phyloP scores from a whole-genome alignment of 1,140 invertebrate genomes.

The Leptinotarsa undecemlineata region DNA sequence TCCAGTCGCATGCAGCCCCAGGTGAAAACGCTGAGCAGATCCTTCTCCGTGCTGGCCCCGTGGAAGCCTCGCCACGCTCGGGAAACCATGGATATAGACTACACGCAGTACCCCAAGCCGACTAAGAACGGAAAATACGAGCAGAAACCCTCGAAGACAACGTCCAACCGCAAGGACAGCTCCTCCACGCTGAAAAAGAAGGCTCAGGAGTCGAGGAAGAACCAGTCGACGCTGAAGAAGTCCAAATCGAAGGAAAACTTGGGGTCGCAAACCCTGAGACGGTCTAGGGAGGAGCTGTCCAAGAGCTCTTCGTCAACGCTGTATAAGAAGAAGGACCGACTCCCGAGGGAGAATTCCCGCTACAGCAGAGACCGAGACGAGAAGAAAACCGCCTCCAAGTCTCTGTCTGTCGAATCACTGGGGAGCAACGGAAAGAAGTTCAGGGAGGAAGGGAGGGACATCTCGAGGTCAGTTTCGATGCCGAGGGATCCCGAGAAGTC shows the following conservation, averaged over 20 bases:
- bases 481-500: constrained; percentile 70
- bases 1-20: constrained; percentile 62
- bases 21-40: constrained; percentile 76
- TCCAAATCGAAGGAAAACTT: constrained; percentile 51
- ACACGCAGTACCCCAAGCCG: constrained; percentile 68
- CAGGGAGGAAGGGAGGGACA: constrained; percentile 50
- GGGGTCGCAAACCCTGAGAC: constrained; percentile 34
- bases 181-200: constrained; percentile 51
- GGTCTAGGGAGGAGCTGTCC: constrained; percentile 42
- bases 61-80: constrained; percentile 77
- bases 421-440: constrained; percentile 56
- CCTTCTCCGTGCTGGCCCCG: constrained; percentile 80
- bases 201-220: constrained; percentile 50
- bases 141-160: constrained; percentile 54
- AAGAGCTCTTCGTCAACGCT: constrained; percentile 48
- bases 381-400: constrained; percentile 59
- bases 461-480: constrained; percentile 69
- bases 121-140: constrained; percentile 53
- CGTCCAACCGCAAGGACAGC: constrained; percentile 47
- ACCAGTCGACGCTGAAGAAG: constrained; percentile 44
- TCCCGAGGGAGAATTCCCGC: constrained; percentile 54
- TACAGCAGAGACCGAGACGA: constrained; percentile 59
- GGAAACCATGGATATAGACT: constrained; percentile 78
- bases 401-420: constrained; percentile 66
- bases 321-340: constrained; percentile 54